Percentiles rank a stretch among this genome's conserved stretches.
Conservation (phyloP, 1,140 invertebrate species). For the Drosophila subpulchrella region DNA sequence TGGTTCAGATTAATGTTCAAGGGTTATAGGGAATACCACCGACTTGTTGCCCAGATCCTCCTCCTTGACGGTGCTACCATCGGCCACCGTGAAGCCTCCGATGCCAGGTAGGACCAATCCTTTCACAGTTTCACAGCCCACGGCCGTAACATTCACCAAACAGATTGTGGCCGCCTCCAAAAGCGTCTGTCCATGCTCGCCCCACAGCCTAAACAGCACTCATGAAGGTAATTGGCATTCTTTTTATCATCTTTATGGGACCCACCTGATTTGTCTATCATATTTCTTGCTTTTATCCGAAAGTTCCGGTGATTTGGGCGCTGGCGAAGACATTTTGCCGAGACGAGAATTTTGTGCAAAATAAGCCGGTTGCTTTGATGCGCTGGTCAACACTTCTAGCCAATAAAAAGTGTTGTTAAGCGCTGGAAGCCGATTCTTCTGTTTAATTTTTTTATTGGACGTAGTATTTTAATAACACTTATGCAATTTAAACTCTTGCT, state of each 20-base stretch:
- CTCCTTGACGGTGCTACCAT: constrained; percentile 93
- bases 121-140: constrained; percentile 98
- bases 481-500: constrained; percentile 22
- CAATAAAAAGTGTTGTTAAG: constrained; percentile 42
- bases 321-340: constrained; percentile 78
- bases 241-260: neutral
- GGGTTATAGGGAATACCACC: constrained; percentile 41
- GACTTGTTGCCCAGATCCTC: constrained; percentile 98
- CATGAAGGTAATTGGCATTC: neutral
- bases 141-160: constrained; percentile 96
- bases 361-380: constrained; percentile 45
- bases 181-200: constrained; percentile 96
- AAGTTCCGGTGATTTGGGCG: constrained; percentile 82
- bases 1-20: neutral
- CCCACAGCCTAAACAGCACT: constrained; percentile 91
- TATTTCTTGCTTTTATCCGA: constrained; percentile 86
- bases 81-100: constrained; percentile 98
- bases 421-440: neutral
- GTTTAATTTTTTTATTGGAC: neutral
- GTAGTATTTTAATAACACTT: neutral
- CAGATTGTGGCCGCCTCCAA: constrained; percentile 96
- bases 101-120: constrained; percentile 97
- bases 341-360: constrained; percentile 4
- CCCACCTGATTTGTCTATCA: constrained; percentile 83
- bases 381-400: no score